Evolutionary conservation across 2,888 invertebrate species (phyloP).

Genomic region (Gymnocheta viridis): DNA sequence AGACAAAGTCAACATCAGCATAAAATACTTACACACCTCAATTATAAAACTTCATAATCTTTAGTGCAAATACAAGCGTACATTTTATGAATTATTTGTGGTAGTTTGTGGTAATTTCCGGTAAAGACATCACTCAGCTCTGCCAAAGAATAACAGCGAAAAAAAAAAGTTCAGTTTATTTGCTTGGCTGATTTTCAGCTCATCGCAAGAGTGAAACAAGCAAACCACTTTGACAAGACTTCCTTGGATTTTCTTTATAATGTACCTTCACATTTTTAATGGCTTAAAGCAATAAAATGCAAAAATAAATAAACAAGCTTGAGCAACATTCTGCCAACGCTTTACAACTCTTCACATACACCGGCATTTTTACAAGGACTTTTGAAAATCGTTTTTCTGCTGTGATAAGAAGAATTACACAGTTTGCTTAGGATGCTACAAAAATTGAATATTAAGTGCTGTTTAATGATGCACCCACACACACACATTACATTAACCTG

Average conservation of each 20-base stretch:
- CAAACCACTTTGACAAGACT: conserved; percentile 57
- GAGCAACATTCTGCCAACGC: conserved; percentile 1
- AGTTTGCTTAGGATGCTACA: conserved; percentile 14
- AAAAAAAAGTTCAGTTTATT: conserved; percentile 68
- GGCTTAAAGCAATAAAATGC: conserved; percentile 52
- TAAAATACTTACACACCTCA: neutral
- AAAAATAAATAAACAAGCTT: conserved; percentile 17
- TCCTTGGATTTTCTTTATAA: conserved; percentile 29
- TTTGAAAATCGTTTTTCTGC: conserved; percentile 2
- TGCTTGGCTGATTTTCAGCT: conserved; percentile 69
- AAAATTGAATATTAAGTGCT: conserved; percentile 45
- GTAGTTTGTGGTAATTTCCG: conserved; percentile 74
- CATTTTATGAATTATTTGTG: conserved; percentile 34
- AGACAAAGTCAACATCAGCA: conserved; percentile 16
- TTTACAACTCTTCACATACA: conserved; percentile 24
- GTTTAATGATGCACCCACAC: conserved; percentile 31
- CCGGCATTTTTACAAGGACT: conserved; percentile 22
- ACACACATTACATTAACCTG: neutral
- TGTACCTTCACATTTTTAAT: conserved; percentile 32
- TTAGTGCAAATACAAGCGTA: conserved; percentile 17
- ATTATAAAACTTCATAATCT: conserved; percentile 46
- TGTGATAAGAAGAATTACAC: neutral
- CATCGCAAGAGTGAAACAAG: conserved; percentile 50
- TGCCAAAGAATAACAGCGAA: conserved; percentile 24
- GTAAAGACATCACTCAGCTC: conserved; percentile 61